Conservation (phyloP, 2,797 vertebrate species). For the Pseudotriccus pelzelni region DNA sequence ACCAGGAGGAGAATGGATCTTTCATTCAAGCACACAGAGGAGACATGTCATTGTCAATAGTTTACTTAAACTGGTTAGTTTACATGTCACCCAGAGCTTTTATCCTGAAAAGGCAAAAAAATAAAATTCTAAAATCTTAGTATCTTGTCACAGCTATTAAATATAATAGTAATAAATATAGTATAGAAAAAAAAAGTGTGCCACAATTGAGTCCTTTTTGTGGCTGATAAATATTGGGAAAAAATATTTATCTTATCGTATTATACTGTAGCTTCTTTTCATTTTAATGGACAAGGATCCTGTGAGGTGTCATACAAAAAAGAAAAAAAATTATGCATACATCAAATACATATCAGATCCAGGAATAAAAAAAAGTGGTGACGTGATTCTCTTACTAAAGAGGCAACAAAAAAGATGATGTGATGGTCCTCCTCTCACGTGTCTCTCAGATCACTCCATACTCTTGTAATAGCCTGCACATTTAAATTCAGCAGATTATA, state of each 20-base stretch:
- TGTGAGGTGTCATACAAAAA: not conserved
- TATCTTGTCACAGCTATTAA: not conserved
- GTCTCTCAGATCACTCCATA: not conserved
- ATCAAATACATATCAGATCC: not conserved
- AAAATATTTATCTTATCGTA: not conserved
- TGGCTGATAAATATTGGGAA: not conserved
- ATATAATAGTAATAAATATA: not conserved
- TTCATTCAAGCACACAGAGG: not conserved
- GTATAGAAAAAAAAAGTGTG: not conserved
- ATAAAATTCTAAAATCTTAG: not conserved
- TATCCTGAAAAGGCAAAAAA: not conserved
- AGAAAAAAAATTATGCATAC: fast-evolving
- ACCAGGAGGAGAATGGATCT: not conserved
- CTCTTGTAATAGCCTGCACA: not conserved
- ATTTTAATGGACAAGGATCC: not conserved
- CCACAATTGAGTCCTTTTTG: not conserved
- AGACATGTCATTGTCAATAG: not conserved
- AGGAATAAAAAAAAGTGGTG: not conserved
- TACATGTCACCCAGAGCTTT: not conserved
- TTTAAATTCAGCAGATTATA: not conserved
- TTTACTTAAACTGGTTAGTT: not conserved
- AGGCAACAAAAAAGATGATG: not conserved
- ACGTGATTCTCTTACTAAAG: not conserved
- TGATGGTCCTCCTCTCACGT: not conserved
- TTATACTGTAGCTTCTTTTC: not conserved